phyloP scores from a whole-genome alignment of 2,888 invertebrate genomes.

The Alviniconcha strummeri region DNA sequence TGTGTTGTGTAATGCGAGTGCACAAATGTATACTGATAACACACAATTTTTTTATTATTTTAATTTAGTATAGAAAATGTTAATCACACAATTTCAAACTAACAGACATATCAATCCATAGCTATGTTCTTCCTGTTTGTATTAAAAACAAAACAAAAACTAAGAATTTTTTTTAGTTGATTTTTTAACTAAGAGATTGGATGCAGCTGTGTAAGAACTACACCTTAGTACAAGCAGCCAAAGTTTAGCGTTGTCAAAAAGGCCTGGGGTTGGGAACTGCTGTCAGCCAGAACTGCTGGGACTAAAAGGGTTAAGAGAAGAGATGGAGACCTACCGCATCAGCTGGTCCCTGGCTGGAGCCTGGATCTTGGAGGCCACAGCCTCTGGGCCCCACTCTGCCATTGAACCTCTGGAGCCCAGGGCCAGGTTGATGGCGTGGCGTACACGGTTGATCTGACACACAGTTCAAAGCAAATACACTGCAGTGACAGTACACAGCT shows the following conservation, averaged over 20 bases:
- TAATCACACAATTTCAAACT: not conserved
- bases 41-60: not conserved
- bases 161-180: too few relatives aligned
- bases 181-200: not conserved
- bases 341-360: constrained; percentile 60
- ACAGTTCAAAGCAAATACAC: not conserved
- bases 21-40: not conserved
- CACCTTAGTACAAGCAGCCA: not conserved
- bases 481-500: too few relatives aligned
- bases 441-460: constrained; percentile 68
- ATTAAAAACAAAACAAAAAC: too few relatives aligned
- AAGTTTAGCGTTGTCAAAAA: not conserved
- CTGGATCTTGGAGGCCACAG: constrained; percentile 64
- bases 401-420: constrained; percentile 61
- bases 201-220: not conserved
- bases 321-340: constrained; percentile 56
- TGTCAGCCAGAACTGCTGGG: too few relatives aligned
- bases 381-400: constrained; percentile 64
- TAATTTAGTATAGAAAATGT: not conserved
- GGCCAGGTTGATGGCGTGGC: constrained; percentile 69
- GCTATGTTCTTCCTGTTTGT: not conserved
- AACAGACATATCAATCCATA: not conserved
- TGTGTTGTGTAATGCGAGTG: not conserved
- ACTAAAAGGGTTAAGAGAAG: too few relatives aligned
- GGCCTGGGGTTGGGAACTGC: not conserved